Base-by-base conservation (phyloP, 2,113 vertebrate genomes). In the Muntiacus reevesi region DNA sequence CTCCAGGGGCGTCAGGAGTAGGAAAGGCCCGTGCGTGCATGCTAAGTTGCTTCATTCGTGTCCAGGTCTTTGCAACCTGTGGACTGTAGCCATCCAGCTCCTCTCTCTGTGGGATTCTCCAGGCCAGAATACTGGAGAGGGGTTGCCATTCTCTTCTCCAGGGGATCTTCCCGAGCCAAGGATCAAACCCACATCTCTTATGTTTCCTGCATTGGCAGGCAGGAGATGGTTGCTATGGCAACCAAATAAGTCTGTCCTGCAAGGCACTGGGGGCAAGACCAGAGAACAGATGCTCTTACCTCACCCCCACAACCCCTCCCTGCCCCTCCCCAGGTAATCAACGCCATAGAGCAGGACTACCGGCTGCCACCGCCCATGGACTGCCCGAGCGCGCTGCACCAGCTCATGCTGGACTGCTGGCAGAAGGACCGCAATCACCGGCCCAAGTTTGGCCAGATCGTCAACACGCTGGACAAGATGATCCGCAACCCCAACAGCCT, bases 381-480 rank as follows among this genome's bases (percentile, higher is more conserved):
- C 93, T 99, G 99, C 92, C 99, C 99, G 0, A 99, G 98, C 2
- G 99, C 99, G 30, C 98, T 99, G 52, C 99, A 99, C 98, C 99
- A 99, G 98, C 99, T 99, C 59, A 99, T 99, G 99, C 98, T 99
- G 43, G 99, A 99, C 99, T 99, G 99, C 94, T 99, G 99, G 99
- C 99, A 99, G 98, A 99, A 99, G 97, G 99, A 99, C 82, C 98
- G 99, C 62, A 99, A 99, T 98, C 99, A 99, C 97, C 98, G 99
- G 95, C 99, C 99, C 64, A 99, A 99, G 92, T 99, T 99, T 87
- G 99, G 99, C 93, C 99, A 99, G 97, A 99, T 99, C 45, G 99
- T 99, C 97, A 99, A 99, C 98, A 99, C 99, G 12, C 98, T 99
- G 94, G 99, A 99, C 98, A 99, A 99, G 98, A 99, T 99, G 99